phyloP scores from a whole-genome alignment of 2,113 vertebrate genomes.

The Phalacrocorax aristotelis region DNA sequence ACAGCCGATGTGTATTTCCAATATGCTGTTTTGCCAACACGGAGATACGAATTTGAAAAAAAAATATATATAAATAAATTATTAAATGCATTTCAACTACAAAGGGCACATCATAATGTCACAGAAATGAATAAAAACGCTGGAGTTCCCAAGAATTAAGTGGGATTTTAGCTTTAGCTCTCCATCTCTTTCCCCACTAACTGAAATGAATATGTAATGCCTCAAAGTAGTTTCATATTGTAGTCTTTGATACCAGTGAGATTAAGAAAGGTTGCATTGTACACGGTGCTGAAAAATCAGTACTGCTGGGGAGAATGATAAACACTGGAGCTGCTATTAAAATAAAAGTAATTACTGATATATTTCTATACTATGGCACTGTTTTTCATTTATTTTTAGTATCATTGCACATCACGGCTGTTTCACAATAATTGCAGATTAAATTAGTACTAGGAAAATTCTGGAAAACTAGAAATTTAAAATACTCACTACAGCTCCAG shows the following conservation, averaged over 20 bases:
- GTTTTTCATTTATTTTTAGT: neutral
- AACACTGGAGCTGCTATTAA: neutral
- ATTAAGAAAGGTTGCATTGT: neutral
- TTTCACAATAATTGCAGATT: neutral
- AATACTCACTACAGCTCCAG: neutral
- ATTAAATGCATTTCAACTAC: neutral
- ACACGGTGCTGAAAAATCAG: neutral
- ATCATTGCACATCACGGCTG: neutral
- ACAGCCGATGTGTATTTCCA: neutral
- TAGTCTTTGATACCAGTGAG: neutral
- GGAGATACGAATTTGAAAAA: neutral
- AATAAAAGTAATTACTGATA: neutral
- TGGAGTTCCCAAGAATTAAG: neutral
- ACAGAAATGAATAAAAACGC: conserved; percentile 16
- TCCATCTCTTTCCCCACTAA: neutral
- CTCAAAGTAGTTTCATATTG: neutral
- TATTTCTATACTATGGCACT: neutral
- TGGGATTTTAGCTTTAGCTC: conserved; percentile 24
- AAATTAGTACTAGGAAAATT: neutral
- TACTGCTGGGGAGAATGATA: neutral
- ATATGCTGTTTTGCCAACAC: fast-evolving
- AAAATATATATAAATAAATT: neutral
- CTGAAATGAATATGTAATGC: neutral
- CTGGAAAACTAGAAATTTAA: neutral
- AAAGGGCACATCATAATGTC: neutral